Percentiles rank a stretch among this genome's conserved stretches.
These are phyloP conservation scores for Reinhardtius hippoglossoides DNA, from an alignment of 2,113 vertebrate genomes.

Conservation along the genomic window DNA sequence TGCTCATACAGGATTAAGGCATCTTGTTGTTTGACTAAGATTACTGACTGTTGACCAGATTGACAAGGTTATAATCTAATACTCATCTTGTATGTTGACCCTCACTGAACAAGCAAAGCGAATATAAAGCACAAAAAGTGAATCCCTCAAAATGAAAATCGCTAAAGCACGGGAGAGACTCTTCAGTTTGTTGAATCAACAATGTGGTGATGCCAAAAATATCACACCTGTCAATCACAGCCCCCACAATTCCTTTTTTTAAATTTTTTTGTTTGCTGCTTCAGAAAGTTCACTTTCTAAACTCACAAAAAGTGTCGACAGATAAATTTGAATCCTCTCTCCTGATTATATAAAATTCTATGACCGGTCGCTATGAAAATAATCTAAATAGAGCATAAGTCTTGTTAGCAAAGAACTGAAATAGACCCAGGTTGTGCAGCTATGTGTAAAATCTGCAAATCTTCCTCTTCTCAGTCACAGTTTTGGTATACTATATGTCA, in stretches of 20 bases:
- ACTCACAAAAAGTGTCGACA: background rate
- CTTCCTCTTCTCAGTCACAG: background rate
- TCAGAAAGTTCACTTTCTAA: background rate
- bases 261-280: background rate
- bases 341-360: background rate
- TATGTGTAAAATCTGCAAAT: background rate
- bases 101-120: background rate
- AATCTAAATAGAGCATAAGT: background rate
- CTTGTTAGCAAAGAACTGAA: background rate
- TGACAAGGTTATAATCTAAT: slow-evolving; percentile 3
- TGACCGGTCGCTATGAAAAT: background rate
- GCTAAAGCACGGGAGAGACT: background rate
- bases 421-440: background rate
- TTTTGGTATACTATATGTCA: background rate
- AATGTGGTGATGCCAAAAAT: background rate
- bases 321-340: background rate
- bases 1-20: slow-evolving; percentile 14
- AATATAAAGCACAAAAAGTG: background rate
- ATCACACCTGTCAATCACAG: background rate
- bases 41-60: background rate
- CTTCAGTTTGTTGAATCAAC: background rate
- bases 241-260: background rate
- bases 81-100: background rate
- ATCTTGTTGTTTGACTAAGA: slow-evolving; percentile 9
- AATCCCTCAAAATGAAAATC: background rate